phyloP scores from a whole-genome alignment of 2,888 invertebrate species.

The Melanostoma scalare region DNA sequence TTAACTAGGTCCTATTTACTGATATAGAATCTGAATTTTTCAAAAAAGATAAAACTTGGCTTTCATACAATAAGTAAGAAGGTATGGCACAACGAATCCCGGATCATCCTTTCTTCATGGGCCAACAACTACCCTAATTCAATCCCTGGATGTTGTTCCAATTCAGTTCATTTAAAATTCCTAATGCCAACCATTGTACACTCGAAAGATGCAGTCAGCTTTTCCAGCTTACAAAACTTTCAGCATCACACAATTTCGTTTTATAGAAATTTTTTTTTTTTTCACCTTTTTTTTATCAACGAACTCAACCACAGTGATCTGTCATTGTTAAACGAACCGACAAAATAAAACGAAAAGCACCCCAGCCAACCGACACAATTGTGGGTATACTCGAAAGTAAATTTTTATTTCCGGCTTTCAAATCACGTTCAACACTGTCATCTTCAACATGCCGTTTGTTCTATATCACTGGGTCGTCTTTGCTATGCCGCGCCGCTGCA shows the following conservation, averaged over 20 bases:
- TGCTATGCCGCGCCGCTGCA: conserved; percentile 24
- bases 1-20: too few relatives aligned
- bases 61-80: too few relatives aligned
- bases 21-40: too few relatives aligned
- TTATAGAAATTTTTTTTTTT: not conserved
- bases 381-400: conserved; percentile 31
- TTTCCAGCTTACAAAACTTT: conserved; percentile 7
- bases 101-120: too few relatives aligned
- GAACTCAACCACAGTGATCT: conserved; percentile 25
- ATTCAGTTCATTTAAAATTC: too few relatives aligned
- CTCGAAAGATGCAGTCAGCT: too few relatives aligned
- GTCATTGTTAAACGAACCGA: conserved; percentile 22
- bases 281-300: not conserved
- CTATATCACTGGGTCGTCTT: conserved; percentile 26
- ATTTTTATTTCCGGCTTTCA: conserved; percentile 70
- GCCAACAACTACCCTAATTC: too few relatives aligned
- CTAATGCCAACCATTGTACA: too few relatives aligned
- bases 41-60: too few relatives aligned
- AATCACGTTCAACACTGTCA: conserved; percentile 51
- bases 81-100: too few relatives aligned
- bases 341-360: conserved; percentile 12
- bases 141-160: too few relatives aligned
- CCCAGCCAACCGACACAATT: conserved; percentile 29
- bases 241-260: conserved; percentile 9
- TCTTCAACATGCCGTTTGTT: conserved; percentile 20